A percentile compares a stretch with the other conserved stretches of the same genome.
Evolutionary conservation across 1,140 invertebrate species (phyloP).

Genomic region (Zophobas morio): DNA sequence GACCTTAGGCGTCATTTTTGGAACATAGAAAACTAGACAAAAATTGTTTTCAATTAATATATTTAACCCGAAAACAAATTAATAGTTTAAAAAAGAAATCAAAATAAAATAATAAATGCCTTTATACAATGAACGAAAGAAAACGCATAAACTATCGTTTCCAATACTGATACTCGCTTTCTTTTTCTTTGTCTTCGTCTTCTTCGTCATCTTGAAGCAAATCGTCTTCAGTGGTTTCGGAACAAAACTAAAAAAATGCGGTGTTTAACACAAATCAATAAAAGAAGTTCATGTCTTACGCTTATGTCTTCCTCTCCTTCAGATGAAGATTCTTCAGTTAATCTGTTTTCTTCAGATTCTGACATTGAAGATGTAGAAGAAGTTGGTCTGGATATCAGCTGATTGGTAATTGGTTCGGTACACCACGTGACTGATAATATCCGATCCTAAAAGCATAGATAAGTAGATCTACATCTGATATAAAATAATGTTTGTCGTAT

Average conservation of each 20-base stretch:
- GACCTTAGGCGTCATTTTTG: slow-evolving; percentile 11
- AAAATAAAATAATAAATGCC: slow-evolving; percentile 22
- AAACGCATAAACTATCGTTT: slow-evolving; percentile 68
- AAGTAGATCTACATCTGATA: too few species aligned
- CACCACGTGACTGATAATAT: slow-evolving; percentile 66
- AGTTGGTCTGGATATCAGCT: slow-evolving; percentile 55
- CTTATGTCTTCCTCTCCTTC: slow-evolving; percentile 66
- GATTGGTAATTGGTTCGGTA: slow-evolving; percentile 55
- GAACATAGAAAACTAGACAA: slow-evolving; percentile 38
- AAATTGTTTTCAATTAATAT: slow-evolving; percentile 23
- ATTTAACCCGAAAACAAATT: slow-evolving; percentile 15
- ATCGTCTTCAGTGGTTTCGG: slow-evolving; percentile 66
- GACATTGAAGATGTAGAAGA: slow-evolving; percentile 63
- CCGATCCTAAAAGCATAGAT: slow-evolving; percentile 58
- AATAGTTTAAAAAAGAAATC: slow-evolving; percentile 18
- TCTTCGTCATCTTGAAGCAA: slow-evolving; percentile 73
- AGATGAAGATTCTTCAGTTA: slow-evolving; percentile 65
- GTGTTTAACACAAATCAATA: too few species aligned
- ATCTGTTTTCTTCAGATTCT: slow-evolving; percentile 67
- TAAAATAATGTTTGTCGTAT: too few species aligned
- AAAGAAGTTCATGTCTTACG: slow-evolving; percentile 49
- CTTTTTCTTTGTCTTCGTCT: slow-evolving; percentile 70
- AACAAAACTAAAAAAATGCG: slow-evolving; percentile 54
- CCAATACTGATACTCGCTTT: slow-evolving; percentile 73
- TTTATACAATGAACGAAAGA: slow-evolving; percentile 13